phyloP scores from a whole-genome alignment of 2,888 invertebrate species.

The Adelphocoris suturalis region DNA sequence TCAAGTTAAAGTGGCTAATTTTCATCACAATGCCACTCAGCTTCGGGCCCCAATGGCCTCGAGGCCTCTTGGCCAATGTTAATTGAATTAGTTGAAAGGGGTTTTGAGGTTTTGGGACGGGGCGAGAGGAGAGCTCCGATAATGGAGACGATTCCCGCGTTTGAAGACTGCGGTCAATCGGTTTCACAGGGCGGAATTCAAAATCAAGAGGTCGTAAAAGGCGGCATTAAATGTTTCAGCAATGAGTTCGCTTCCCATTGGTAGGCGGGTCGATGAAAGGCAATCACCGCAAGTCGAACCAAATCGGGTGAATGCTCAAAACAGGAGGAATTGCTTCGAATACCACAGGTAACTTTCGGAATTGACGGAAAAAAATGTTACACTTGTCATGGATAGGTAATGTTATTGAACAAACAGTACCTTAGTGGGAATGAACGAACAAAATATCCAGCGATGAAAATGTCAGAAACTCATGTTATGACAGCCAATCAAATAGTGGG shows the following conservation, averaged over 20 bases:
- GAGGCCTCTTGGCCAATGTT: conserved; percentile 17
- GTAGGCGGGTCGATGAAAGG: not conserved
- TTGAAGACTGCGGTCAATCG: conserved; percentile 3
- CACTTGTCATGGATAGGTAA: too few species aligned
- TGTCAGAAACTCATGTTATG: too few species aligned
- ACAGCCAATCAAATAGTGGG: too few species aligned
- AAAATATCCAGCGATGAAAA: too few species aligned
- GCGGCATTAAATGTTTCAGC: conserved; percentile 9
- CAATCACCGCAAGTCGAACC: too few species aligned
- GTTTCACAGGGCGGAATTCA: conserved; percentile 16
- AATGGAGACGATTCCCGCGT: not conserved
- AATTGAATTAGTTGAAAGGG: conserved; percentile 25
- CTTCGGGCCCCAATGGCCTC: conserved; percentile 13
- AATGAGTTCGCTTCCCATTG: not conserved
- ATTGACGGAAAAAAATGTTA: too few species aligned
- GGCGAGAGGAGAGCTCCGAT: not conserved
- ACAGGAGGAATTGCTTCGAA: too few species aligned
- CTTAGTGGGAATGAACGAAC: too few species aligned
- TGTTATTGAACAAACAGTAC: too few species aligned
- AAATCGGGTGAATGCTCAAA: too few species aligned
- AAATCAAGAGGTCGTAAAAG: not conserved
- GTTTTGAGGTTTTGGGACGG: conserved; percentile 28
- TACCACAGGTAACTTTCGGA: too few species aligned
- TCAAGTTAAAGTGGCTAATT: conserved; percentile 36
- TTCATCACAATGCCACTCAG: conserved; percentile 42